Evolutionary conservation across 2,888 invertebrate species (phyloP).

Genomic region (Tetragnatha montana): DNA sequence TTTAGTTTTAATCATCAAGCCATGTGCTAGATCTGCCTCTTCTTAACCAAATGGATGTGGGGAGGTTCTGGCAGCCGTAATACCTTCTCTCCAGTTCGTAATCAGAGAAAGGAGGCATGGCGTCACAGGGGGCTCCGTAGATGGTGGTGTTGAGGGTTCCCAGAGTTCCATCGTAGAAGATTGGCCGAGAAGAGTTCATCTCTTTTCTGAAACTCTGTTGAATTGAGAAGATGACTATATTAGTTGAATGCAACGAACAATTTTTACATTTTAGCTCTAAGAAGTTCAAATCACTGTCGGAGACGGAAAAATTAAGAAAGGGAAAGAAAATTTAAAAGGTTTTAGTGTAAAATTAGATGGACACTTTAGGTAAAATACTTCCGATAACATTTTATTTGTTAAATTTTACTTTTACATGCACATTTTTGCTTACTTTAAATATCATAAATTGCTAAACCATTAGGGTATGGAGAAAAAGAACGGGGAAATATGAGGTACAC

Average conservation of each 20-base stretch:
- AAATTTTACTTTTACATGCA: too few relatives aligned
- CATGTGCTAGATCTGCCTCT: neutral
- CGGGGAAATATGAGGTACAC: too few relatives aligned
- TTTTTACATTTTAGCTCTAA: too few relatives aligned
- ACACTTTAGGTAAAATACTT: too few relatives aligned
- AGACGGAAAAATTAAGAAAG: too few relatives aligned
- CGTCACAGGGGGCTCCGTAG: constrained; percentile 78
- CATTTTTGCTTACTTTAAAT: too few relatives aligned
- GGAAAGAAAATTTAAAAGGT: too few relatives aligned
- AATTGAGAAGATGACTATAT: neutral
- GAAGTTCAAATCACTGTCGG: too few relatives aligned
- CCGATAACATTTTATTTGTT: too few relatives aligned
- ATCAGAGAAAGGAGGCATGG: constrained; percentile 76
- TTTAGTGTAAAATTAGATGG: too few relatives aligned
- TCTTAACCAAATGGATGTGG: constrained; percentile 77
- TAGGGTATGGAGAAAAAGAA: too few relatives aligned
- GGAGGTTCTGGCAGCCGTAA: constrained; percentile 78
- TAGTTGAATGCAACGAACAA: neutral
- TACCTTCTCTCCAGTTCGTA: constrained; percentile 77
- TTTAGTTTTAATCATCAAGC: neutral
- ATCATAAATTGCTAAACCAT: too few relatives aligned
- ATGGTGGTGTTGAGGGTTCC: constrained; percentile 76
- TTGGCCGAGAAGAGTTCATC: constrained; percentile 76
- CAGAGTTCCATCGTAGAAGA: constrained; percentile 75
- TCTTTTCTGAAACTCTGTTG: constrained; percentile 73